Percentiles rank a stretch among this genome's conserved stretches.
These are phyloP conservation scores for Anthophora plumipes DNA, from an alignment of 2,888 invertebrate species.

Conservation along the genomic window DNA sequence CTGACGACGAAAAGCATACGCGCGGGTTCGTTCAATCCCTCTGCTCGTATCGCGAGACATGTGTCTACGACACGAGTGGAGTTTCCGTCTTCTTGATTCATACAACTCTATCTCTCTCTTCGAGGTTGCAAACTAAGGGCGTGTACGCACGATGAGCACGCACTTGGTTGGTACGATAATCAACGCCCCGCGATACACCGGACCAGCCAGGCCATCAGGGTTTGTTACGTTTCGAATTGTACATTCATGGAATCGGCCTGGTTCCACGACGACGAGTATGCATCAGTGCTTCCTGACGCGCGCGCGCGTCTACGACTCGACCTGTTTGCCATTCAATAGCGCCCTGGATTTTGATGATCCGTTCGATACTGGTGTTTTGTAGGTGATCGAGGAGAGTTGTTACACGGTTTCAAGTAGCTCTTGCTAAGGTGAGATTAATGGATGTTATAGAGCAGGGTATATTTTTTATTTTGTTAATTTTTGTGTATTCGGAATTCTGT, in stretches of 20 bases:
- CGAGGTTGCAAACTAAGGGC: slow-evolving; percentile 18
- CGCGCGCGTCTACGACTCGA: background rate
- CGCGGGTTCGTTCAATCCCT: background rate
- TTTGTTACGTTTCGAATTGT: slow-evolving; percentile 70
- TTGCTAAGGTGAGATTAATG: no score
- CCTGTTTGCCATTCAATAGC: slow-evolving; percentile 34
- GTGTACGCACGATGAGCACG: slow-evolving; percentile 31
- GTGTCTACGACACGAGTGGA: background rate
- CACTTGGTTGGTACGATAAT: slow-evolving; percentile 66
- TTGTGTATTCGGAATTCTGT: no score
- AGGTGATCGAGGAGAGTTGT: no score
- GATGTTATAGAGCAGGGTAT: no score
- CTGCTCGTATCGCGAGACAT: background rate
- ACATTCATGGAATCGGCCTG: slow-evolving; percentile 39
- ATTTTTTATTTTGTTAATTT: no score
- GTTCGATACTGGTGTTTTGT: no score
- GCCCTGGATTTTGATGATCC: slow-evolving; percentile 4
- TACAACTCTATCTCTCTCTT: slow-evolving; percentile 1
- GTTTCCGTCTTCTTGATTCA: slow-evolving; percentile 4
- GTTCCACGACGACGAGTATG: slow-evolving; percentile 4
- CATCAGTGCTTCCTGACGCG: background rate
- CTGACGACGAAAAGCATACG: background rate
- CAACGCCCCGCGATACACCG: slow-evolving; percentile 61
- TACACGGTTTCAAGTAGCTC: no score
- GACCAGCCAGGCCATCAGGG: slow-evolving; percentile 26